Base-by-base conservation (phyloP, 2,113 vertebrate species). In the Holacanthus passer region DNA sequence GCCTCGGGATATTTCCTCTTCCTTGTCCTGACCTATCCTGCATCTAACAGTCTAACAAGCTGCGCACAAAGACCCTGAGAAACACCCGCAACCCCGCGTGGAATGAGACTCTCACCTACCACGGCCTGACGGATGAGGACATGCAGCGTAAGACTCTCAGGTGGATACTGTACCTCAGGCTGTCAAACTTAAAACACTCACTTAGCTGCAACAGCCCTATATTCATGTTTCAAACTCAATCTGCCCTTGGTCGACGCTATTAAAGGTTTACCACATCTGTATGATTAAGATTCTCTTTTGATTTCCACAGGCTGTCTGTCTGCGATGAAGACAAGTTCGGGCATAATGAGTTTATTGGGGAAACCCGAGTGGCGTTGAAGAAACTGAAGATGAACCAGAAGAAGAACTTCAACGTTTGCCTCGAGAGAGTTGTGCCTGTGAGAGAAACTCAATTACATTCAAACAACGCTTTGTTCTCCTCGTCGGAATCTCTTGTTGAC, bases 271-370 rank as follows among this genome's bases (percentile, higher is more conserved):
- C 29, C 1, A 4, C 0, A 16, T 52, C 39, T 27, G 20, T 39
- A 20, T 64, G 50, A 79, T 85, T 85, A 32, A 11, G 14, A n/a
- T 1, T 39, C 17, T 55, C 24, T 17, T 70, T 70, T 71, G 4
- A 29, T 84, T 80, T 79, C 11, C 63, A 1, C 93, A 99, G 98
- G 95, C 95, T 99, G 85, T 99, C 98, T 0, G 98, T 99, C 77
- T 99, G 98, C 1, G 98, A 99, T 13, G 98, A 99, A 88, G 98
- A 99, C 93, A 99, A 99, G 85, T 99, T 99, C 11, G 98, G 98
- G 58, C 98, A 99, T 80, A 99, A 99, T 3, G 98, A 99, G 84
- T 99, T 99, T 45, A 99, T 99, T 0, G 98, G 98, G 4, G 98
- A 99, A 94, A 99, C 97, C 10, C 91, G 98, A 72, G 97, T 99